These are phyloP conservation scores for Xiphophorus maculatus DNA, from an alignment of 2,113 vertebrate species.

Conservation along the genomic window DNA sequence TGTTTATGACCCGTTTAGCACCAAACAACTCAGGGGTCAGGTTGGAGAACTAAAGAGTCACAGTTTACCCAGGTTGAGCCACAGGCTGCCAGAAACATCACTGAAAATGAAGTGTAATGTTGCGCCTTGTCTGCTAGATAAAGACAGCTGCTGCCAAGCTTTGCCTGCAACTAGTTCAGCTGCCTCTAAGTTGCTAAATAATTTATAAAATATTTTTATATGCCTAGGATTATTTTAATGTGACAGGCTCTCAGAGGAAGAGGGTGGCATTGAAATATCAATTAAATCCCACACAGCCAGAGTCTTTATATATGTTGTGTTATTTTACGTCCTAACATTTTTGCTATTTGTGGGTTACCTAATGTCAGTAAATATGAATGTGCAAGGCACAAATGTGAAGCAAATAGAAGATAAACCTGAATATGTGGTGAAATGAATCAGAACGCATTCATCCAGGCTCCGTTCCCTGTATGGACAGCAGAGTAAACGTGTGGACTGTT, in stretches of 20 bases:
- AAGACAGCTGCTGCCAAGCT: neutral
- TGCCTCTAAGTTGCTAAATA: neutral
- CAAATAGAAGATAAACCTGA: neutral
- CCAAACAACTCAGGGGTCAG: neutral
- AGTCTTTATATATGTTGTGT: neutral
- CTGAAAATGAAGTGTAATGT: neutral
- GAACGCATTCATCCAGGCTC: neutral
- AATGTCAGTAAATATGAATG: neutral
- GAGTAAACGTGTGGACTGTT: constrained; percentile 1
- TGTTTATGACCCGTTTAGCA: neutral
- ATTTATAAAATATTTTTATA: neutral
- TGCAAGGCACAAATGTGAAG: neutral
- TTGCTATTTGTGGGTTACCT: neutral
- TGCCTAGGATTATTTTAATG: neutral
- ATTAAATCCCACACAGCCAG: neutral
- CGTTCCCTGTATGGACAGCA: neutral
- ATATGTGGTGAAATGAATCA: neutral
- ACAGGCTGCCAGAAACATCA: neutral
- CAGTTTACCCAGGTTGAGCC: neutral
- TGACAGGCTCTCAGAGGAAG: neutral
- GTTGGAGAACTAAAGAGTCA: neutral
- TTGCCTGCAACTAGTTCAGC: neutral
- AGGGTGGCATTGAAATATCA: neutral
- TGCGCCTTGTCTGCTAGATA: neutral
- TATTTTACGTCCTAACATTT: neutral